These are phyloP conservation scores for Pollimyrus isidori DNA, from an alignment of 2,113 vertebrate species.

Conservation along the genomic window DNA sequence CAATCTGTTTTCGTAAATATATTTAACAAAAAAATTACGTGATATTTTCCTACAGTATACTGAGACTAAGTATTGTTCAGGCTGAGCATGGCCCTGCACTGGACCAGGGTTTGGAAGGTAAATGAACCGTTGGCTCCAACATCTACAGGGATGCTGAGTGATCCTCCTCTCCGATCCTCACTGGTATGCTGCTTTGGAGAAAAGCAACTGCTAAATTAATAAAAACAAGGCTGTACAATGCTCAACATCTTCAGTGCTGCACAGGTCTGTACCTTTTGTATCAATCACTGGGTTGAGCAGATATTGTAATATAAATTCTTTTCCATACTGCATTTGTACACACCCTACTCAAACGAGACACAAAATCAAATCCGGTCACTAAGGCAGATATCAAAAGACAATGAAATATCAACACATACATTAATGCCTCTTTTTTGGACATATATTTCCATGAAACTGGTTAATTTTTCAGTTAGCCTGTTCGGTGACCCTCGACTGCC, in stretches of 20 bases:
- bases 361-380: not conserved
- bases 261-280: not conserved
- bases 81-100: not conserved
- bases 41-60: not conserved
- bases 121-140: not conserved
- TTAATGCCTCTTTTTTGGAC: not conserved
- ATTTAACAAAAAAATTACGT: not conserved
- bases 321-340: not conserved
- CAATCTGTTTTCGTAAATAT: not conserved
- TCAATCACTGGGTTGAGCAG: not conserved
- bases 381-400: not conserved
- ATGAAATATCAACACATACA: not conserved
- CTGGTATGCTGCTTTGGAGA: not conserved
- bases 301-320: not conserved
- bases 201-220: not conserved
- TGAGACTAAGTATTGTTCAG: not conserved
- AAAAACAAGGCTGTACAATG: not conserved
- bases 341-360: not conserved
- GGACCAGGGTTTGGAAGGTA: not conserved
- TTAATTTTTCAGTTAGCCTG: not conserved
- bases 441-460: not conserved
- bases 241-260: not conserved
- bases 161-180: not conserved
- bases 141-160: not conserved
- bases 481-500: not conserved